Base-by-base conservation (phyloP, 1,140 invertebrate species). In the Drusus annulatus region DNA sequence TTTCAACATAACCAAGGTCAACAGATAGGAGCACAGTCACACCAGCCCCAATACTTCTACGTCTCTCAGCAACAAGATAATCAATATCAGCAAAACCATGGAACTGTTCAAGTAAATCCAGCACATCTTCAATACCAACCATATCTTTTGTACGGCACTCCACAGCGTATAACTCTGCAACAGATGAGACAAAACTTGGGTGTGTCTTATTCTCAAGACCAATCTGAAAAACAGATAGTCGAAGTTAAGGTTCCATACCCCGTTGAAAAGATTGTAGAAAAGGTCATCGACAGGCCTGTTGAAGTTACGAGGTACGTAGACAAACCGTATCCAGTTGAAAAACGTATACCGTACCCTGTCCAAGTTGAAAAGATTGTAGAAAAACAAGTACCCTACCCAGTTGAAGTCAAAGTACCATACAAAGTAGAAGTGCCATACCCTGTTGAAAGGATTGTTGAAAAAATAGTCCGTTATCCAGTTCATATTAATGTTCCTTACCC, bases 121-220 rank as follows among this genome's bases (percentile, higher is more conserved):
- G 36, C 50, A 25, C 16, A 28, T 65, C 0, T 31, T 7, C 62
- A 65, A 28, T 28, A n/a, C 5, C 68, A 71, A 13, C 68, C 36
- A 0, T 71, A 71, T 71, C 25, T 71, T 16, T 19, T 71, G 17
- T 73, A 75, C 17, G 52, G 71, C 4, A 36, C 31, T 16, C 78
- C 63, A 13, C 69, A 62, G 25, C 56, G 76, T 6, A 56, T 50
- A 17, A 21, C 65, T 16, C 25, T 79, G 10, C 68, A 71, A 23
- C 68, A 71, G 75, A 86, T 92, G 2, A 92, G 91, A 10, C 91
- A 91, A 83, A 86, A 90, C 21, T 83, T 91, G 3, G 90, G 92
- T 78, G 91, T 90, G 83, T 88, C 88, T 4, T 86, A 90, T 79
- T 87, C 90, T 54, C 86, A 92, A 16, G 88, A 91, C 23, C 56